phyloP scores from a whole-genome alignment of 2,888 invertebrate genomes.

The Drosophila multiciliata region DNA sequence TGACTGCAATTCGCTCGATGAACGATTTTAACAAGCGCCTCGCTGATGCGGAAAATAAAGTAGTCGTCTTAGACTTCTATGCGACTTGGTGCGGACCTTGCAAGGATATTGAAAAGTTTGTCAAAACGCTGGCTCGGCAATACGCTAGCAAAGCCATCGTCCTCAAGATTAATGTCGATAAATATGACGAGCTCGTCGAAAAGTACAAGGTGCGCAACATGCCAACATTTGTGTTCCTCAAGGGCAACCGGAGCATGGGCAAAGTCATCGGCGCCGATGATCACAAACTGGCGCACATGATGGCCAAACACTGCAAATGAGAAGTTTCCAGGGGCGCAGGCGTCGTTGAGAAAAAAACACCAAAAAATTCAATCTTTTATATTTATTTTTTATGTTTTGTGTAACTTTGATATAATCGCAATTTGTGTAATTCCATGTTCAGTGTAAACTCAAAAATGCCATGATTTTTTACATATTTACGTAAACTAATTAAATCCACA shows the following conservation, averaged over 20 bases:
- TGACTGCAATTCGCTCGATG: constrained; percentile 53
- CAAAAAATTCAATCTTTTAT: not conserved
- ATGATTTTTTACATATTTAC: too few relatives aligned
- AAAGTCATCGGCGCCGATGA: constrained; percentile 72
- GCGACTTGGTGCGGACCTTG: constrained; percentile 71
- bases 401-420: constrained; percentile 6
- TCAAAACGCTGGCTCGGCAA: constrained; percentile 54
- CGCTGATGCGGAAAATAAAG: constrained; percentile 50
- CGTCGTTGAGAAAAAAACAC: constrained; percentile 8
- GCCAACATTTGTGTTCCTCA: constrained; percentile 76
- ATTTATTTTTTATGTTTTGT: not conserved
- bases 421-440: not conserved
- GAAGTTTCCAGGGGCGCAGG: constrained; percentile 19
- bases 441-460: not conserved
- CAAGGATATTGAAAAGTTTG: constrained; percentile 56
- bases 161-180: constrained; percentile 64
- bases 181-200: constrained; percentile 47
- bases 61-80: constrained; percentile 66
- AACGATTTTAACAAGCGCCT: constrained; percentile 63
- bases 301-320: constrained; percentile 60
- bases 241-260: constrained; percentile 52
- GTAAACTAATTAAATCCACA: not conserved
- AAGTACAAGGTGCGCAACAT: constrained; percentile 60
- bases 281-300: constrained; percentile 53
- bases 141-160: constrained; percentile 51